Evolutionary conservation across 2,888 invertebrate species (phyloP).

Genomic region (Carpatolechia fugitivella): DNA sequence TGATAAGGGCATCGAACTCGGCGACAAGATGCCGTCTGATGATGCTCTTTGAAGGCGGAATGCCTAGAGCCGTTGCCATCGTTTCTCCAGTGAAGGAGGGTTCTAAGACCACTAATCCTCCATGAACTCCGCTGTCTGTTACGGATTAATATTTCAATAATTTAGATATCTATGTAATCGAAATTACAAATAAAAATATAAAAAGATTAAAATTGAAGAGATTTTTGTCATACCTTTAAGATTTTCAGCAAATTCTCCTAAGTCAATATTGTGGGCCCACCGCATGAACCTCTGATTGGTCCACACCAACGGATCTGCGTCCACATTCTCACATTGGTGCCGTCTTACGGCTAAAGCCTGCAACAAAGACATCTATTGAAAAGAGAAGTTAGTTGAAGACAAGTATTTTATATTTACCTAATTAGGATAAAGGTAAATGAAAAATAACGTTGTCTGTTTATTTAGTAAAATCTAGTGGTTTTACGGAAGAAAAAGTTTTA

Average conservation of each 20-base stretch:
- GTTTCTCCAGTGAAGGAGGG: conserved; percentile 97
- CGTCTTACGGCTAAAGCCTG: conserved; percentile 92
- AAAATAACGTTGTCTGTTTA: too few species aligned
- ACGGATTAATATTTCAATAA: too few species aligned
- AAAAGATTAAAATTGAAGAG: conserved; percentile 15
- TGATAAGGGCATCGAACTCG: conserved; percentile 93
- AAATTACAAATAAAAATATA: conserved; percentile 5
- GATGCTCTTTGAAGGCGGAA: conserved; percentile 95
- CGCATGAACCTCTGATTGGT: conserved; percentile 96
- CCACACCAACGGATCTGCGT: conserved; percentile 96
- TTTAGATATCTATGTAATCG: too few species aligned
- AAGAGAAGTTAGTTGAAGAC: conserved; percentile 17
- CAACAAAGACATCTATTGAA: neutral
- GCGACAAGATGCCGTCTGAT: conserved; percentile 94
- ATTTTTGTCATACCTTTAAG: conserved; percentile 84
- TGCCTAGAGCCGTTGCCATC: conserved; percentile 95
- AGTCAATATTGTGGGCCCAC: conserved; percentile 96
- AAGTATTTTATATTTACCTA: too few species aligned
- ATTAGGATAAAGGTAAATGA: too few species aligned
- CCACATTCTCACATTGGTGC: conserved; percentile 92
- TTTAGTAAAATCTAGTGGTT: too few species aligned
- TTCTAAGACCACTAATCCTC: conserved; percentile 94
- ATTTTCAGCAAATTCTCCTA: conserved; percentile 95
- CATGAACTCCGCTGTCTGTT: conserved; percentile 95
- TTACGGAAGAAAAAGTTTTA: too few species aligned